Percentiles rank a stretch among this genome's conserved stretches.
Evolutionary conservation across 2,888 invertebrate genomes (phyloP).

Genomic region (Scaptomyza reducta): DNA sequence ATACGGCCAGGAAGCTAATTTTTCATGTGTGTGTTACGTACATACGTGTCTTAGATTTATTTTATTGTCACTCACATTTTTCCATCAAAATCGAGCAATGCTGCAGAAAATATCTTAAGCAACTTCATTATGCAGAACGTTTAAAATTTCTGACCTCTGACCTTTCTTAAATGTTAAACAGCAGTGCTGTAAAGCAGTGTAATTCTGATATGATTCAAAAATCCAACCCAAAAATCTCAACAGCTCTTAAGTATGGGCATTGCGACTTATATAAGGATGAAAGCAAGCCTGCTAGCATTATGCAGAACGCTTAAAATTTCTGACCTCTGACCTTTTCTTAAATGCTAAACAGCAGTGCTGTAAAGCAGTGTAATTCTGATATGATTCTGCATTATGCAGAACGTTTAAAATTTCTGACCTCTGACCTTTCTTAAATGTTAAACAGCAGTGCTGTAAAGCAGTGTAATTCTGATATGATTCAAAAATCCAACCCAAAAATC

Average conservation of each 20-base stretch:
- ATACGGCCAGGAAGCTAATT: slow-evolving; percentile 18
- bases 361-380: not conserved
- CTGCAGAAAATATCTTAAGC: not conserved
- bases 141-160: no score
- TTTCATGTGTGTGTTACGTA: slow-evolving; percentile 9
- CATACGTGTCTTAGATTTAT: not conserved
- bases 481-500: slow-evolving; percentile 37
- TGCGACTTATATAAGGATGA: slow-evolving; percentile 9
- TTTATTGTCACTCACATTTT: slow-evolving; percentile 16
- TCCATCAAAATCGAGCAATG: slow-evolving; percentile 10
- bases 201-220: not conserved
- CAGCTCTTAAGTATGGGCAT: slow-evolving; percentile 32
- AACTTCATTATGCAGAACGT: no score
- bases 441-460: not conserved
- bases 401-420: no score
- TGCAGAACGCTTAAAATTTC: no score
- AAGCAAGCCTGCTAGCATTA: slow-evolving; percentile 9
- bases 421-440: not conserved
- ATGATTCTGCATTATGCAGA: not conserved
- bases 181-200: not conserved
- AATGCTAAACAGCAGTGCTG: not conserved
- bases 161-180: not conserved
- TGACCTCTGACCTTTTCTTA: not conserved
- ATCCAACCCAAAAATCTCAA: slow-evolving; percentile 41
- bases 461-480: not conserved